Conservation (phyloP, 2,888 invertebrate species). For the Melanostoma mellinum region DNA sequence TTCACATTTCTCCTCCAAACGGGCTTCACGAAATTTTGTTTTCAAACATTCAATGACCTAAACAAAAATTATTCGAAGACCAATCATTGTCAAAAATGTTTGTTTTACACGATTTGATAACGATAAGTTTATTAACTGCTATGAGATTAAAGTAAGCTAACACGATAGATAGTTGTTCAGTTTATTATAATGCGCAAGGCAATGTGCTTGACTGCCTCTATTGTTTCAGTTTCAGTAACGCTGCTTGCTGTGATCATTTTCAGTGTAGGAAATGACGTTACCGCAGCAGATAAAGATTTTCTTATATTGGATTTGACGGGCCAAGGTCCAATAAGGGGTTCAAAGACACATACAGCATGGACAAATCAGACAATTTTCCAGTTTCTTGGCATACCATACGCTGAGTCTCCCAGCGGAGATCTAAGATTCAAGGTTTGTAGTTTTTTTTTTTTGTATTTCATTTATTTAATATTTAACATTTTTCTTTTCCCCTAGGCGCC, state of each 20-base stretch:
- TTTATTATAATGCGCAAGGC: conserved; percentile 29
- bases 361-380: conserved; percentile 78
- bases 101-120: conserved; percentile 38
- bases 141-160: conserved; percentile 20
- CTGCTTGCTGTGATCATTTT: conserved; percentile 33
- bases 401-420: conserved; percentile 78
- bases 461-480: neutral
- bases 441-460: neutral
- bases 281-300: conserved; percentile 19
- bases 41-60: conserved; percentile 90
- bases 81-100: conserved; percentile 1
- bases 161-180: conserved; percentile 24
- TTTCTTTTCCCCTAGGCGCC: conserved; percentile 75
- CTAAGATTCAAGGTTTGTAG: conserved; percentile 78
- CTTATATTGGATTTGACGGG: conserved; percentile 74
- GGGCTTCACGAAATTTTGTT: conserved; percentile 88
- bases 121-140: neutral
- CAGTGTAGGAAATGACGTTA: conserved; percentile 29
- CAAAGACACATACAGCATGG: conserved; percentile 77
- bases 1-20: conserved; percentile 89
- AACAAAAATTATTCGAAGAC: neutral
- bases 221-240: conserved; percentile 29
- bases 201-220: conserved; percentile 47
- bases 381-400: conserved; percentile 80
- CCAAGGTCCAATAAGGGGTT: conserved; percentile 78